Evolutionary conservation across 2,888 invertebrate species (phyloP), one percentile per base, ranked within the genome.

Genomic region (Drosophila cognata): DNA sequence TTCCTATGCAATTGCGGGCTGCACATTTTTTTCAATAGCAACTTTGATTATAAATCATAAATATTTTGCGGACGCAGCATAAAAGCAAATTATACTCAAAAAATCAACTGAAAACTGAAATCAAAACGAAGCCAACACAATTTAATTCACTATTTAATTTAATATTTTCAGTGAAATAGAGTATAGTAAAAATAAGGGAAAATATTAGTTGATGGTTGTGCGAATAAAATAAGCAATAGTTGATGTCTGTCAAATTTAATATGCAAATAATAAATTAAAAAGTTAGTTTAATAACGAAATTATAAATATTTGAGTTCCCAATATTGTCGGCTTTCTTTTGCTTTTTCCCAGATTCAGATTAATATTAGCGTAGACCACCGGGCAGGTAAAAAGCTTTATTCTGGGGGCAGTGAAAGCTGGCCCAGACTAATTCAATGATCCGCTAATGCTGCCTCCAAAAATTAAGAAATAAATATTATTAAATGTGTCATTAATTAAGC

Each of bases 381-480:
- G 70, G 56, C 31, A 7, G 8, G 50, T 21, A 58, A 33, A 57
- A 57, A 51, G 35, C 51, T 53, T 50, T 56, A 28, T 51, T 60
- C 81, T 74, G 31, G 46, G 48, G 82, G 77, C 85, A 61, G 85
- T 75, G 88, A 85, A 84, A 85, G 88, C 77, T 31, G 53, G 11
- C 41, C 6, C 16, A 21, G 43, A 57, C 61, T 56, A 67, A 56
- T 57, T 55, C 52, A 57, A 21, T 62, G 67, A 74, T 69, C 77
- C 71, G 77, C 71, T 82, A 82, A 73, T 72, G 65, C 57, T 53
- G 74, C 36, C 33, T 55, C 60, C 48, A 77, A 74, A 84, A 82
- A 84, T 87, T 79, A 71, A 81, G 80, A 82, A 82, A 85, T 84
- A 79, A 73, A 78, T 81, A 81, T 84, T 88, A 88, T 85, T 79